Evolutionary conservation across 2,797 vertebrate species (phyloP).

Genomic region (Oreochromis grahami): DNA sequence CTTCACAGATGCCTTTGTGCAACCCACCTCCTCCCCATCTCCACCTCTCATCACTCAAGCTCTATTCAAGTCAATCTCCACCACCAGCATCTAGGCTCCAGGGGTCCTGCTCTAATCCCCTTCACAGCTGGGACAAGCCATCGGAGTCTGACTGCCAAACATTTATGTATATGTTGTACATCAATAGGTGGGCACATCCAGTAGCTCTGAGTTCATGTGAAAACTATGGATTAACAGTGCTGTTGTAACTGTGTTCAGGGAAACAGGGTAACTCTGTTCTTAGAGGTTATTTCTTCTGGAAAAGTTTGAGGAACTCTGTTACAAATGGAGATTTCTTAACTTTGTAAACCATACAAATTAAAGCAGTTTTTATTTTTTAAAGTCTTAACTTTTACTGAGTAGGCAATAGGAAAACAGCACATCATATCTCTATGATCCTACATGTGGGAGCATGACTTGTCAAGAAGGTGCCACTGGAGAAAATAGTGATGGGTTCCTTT

Average conservation of each 20-base stretch:
- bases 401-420: not conserved
- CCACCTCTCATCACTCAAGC: not conserved
- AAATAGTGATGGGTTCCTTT: not conserved
- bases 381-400: not conserved
- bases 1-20: rapidly evolving
- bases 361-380: not conserved
- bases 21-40: not conserved
- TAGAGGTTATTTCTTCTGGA: not conserved
- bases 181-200: not conserved
- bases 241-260: not conserved
- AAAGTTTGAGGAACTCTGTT: not conserved
- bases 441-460: not conserved
- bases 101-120: not conserved
- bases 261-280: not conserved
- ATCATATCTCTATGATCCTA: not conserved
- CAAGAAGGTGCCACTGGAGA: not conserved
- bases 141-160: not conserved
- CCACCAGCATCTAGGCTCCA: not conserved
- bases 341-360: not conserved
- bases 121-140: not conserved
- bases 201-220: not conserved
- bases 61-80: not conserved
- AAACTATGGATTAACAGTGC: not conserved
- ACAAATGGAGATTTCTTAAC: not conserved
- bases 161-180: not conserved